Percentiles rank a stretch among this genome's conserved stretches.
phyloP scores from a whole-genome alignment of 2,888 invertebrate genomes.

The Tridacna gigas region DNA sequence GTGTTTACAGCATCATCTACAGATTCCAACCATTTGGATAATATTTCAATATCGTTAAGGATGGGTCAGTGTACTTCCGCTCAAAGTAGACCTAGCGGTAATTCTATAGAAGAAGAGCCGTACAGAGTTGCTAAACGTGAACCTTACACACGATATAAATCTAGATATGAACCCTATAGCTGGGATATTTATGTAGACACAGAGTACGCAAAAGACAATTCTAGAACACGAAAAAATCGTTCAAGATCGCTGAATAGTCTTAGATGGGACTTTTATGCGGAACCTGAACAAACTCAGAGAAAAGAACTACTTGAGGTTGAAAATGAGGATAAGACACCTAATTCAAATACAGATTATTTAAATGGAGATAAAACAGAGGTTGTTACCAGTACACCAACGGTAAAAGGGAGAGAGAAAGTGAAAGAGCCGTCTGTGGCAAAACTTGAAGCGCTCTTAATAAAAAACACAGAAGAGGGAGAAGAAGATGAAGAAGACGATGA shows the following conservation, averaged over 20 bases:
- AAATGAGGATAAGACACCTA: not conserved
- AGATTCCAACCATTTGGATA: not conserved
- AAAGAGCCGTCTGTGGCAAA: too few relatives aligned
- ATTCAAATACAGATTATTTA: too few relatives aligned
- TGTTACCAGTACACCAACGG: too few relatives aligned
- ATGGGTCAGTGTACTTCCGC: constrained; percentile 23
- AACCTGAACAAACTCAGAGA: constrained; percentile 11
- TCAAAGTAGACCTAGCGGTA: not conserved
- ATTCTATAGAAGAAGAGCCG: constrained; percentile 16
- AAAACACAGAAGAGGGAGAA: too few relatives aligned
- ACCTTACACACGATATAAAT: not conserved
- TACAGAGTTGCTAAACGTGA: not conserved
- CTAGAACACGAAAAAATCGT: not conserved
- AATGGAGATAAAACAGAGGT: too few relatives aligned
- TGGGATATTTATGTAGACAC: constrained; percentile 15
- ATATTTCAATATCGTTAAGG: not conserved
- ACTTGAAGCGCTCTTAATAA: too few relatives aligned
- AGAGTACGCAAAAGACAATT: not conserved
- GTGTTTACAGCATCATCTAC: not conserved
- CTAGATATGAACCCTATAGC: not conserved
- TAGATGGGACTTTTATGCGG: constrained; percentile 8
- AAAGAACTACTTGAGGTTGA: not conserved
- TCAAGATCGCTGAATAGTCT: constrained; percentile 9
- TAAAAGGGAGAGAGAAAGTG: too few relatives aligned
- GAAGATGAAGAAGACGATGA: too few relatives aligned